These are phyloP conservation scores for Caenorhabditis sp. DNA, from an alignment of 2,888 invertebrate genomes.

Conservation along the genomic window DNA sequence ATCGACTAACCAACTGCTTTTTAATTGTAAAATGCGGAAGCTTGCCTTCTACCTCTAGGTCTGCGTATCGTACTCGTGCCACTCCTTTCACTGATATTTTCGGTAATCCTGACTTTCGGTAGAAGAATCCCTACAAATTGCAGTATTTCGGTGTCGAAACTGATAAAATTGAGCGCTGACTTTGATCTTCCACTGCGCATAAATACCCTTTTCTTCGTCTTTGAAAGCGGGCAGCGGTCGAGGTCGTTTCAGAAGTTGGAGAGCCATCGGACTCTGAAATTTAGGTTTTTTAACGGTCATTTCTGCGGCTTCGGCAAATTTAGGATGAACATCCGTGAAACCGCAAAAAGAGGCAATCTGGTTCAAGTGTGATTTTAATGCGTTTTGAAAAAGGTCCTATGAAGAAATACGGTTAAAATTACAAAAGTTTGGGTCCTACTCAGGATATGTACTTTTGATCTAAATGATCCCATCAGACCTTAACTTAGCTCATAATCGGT, in stretches of 20 bases:
- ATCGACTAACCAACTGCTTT: constrained; percentile 37
- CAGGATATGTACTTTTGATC: too few species aligned
- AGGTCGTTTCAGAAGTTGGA: constrained; percentile 67
- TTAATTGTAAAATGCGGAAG: constrained; percentile 54
- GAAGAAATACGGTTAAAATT: too few species aligned
- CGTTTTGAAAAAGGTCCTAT: too few species aligned
- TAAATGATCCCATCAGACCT: too few species aligned
- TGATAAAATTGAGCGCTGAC: constrained; percentile 30
- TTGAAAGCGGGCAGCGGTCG: constrained; percentile 65
- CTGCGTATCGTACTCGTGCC: constrained; percentile 59
- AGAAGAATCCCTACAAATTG: constrained; percentile 59
- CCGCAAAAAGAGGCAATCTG: too few species aligned
- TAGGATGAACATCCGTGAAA: too few species aligned
- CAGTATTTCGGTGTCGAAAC: background rate
- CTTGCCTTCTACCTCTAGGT: constrained; percentile 53
- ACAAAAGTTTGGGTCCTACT: too few species aligned
- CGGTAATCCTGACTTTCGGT: constrained; percentile 56
- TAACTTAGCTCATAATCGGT: too few species aligned
- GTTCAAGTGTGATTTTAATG: too few species aligned
- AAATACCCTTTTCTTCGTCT: constrained; percentile 67
- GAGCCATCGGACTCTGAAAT: constrained; percentile 46
- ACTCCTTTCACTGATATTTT: constrained; percentile 60
- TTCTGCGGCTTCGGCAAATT: too few species aligned
- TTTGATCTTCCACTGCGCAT: constrained; percentile 69
- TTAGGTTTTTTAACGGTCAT: too few species aligned